Percentiles rank a stretch among this genome's conserved stretches.
Conservation (phyloP, 2,113 vertebrate genomes). For the Lethenteron reissneri region DNA sequence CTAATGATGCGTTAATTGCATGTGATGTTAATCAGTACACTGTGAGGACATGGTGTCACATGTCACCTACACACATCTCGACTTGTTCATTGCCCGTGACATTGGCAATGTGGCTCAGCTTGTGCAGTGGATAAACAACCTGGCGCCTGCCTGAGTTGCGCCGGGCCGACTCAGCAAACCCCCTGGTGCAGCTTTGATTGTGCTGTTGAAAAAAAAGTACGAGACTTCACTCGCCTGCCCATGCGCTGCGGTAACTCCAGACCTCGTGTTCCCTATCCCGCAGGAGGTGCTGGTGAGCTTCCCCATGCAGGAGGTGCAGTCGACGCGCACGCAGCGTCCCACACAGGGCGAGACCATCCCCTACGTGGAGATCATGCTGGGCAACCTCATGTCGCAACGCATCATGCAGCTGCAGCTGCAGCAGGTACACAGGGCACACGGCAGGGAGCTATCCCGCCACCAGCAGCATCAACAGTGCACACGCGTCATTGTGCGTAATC, state of each 20-base stretch:
- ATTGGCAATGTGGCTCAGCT: too few relatives aligned
- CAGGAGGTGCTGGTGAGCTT: constrained; percentile 57
- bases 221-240: neutral
- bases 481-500: too few relatives aligned
- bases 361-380: constrained; percentile 64
- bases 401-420: constrained; percentile 76
- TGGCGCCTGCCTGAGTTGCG: neutral
- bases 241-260: too few relatives aligned
- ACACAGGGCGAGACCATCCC: constrained; percentile 51
- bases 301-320: constrained; percentile 70
- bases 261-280: neutral
- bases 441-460: too few relatives aligned
- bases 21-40: too few relatives aligned
- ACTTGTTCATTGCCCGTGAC: too few relatives aligned
- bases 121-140: neutral
- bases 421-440: constrained; percentile 30
- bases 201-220: neutral
- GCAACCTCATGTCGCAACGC: constrained; percentile 45
- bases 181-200: neutral
- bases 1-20: too few relatives aligned
- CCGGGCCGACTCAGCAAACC: neutral
- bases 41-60: too few relatives aligned
- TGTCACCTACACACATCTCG: too few relatives aligned
- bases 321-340: constrained; percentile 54
- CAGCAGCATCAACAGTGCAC: too few relatives aligned